These are phyloP conservation scores for Dioctria rufipes DNA, from an alignment of 2,888 invertebrate genomes.

Conservation along the genomic window DNA sequence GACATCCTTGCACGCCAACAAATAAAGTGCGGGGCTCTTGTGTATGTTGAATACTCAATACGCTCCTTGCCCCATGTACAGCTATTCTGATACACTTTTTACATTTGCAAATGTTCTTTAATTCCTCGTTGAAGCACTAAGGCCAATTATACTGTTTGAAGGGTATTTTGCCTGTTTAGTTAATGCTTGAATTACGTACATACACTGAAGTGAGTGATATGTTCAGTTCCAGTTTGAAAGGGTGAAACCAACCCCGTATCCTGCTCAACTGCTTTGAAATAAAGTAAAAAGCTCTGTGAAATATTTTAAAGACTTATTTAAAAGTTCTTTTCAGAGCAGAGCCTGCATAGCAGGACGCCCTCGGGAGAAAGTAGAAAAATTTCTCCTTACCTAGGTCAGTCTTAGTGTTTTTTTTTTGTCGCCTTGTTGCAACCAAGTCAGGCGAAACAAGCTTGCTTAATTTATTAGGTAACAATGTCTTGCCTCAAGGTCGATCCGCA, in stretches of 20 bases:
- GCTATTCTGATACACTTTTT: conserved; percentile 23
- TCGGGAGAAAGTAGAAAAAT: neutral
- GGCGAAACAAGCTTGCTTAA: neutral
- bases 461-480: conserved; percentile 27
- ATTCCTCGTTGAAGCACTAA: conserved; percentile 41
- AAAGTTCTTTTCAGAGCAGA: neutral
- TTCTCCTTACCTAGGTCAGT: conserved; percentile 6
- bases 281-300: neutral
- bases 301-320: neutral
- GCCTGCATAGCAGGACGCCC: neutral
- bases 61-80: neutral
- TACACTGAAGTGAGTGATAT: neutral
- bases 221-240: conserved; percentile 19
- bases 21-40: neutral
- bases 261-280: neutral
- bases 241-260: conserved; percentile 13
- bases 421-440: neutral
- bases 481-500: conserved; percentile 5
- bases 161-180: conserved; percentile 23
- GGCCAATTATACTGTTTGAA: conserved; percentile 43
- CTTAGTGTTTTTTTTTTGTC: neutral
- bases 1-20: conserved; percentile 11
- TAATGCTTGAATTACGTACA: conserved; percentile 8
- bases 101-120: conserved; percentile 44
- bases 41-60: neutral